phyloP scores from a whole-genome alignment of 2,797 vertebrate genomes.

The Siniperca obscura region DNA sequence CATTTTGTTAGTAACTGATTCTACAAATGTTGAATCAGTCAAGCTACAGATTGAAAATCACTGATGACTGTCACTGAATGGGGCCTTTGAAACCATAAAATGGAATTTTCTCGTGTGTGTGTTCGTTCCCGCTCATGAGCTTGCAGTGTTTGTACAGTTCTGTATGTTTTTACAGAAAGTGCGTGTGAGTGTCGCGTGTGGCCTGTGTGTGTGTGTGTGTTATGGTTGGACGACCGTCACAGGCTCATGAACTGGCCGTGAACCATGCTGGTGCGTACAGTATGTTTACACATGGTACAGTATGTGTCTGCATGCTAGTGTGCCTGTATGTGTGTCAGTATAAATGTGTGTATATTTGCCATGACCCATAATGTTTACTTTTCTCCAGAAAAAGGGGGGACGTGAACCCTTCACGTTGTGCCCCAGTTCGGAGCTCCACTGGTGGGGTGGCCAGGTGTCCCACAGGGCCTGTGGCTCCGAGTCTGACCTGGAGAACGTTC shows the following conservation, averaged over 20 bases:
- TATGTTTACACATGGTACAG: slow-evolving; percentile 69
- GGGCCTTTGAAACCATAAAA: slow-evolving; percentile 42
- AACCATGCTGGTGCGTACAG: slow-evolving; percentile 75
- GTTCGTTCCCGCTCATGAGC: slow-evolving; percentile 52
- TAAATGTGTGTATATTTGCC: slow-evolving; percentile 43
- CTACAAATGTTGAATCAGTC: background rate
- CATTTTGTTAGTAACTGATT: slow-evolving; percentile 4
- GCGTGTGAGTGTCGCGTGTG: slow-evolving; percentile 57
- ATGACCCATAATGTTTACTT: slow-evolving; percentile 46
- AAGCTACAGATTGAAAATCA: slow-evolving; percentile 8
- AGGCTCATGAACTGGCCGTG: slow-evolving; percentile 70
- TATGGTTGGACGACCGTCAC: slow-evolving; percentile 68
- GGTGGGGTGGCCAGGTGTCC: slow-evolving; percentile 55
- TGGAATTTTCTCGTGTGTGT: slow-evolving; percentile 47
- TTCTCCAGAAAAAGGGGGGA: slow-evolving; percentile 32
- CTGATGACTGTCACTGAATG: slow-evolving; percentile 41
- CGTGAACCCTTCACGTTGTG: slow-evolving; percentile 10
- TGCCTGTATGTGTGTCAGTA: slow-evolving; percentile 40
- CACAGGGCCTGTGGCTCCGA: slow-evolving; percentile 43
- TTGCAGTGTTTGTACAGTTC: slow-evolving; percentile 64
- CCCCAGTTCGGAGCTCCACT: slow-evolving; percentile 32
- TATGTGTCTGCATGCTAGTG: slow-evolving; percentile 35
- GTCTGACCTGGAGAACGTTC: slow-evolving; percentile 59
- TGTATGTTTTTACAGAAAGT: slow-evolving; percentile 69
- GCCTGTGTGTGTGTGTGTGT: slow-evolving; percentile 47